Evolutionary conservation across 1,140 invertebrate species (phyloP).

Genomic region (Apis laboriosa): DNA sequence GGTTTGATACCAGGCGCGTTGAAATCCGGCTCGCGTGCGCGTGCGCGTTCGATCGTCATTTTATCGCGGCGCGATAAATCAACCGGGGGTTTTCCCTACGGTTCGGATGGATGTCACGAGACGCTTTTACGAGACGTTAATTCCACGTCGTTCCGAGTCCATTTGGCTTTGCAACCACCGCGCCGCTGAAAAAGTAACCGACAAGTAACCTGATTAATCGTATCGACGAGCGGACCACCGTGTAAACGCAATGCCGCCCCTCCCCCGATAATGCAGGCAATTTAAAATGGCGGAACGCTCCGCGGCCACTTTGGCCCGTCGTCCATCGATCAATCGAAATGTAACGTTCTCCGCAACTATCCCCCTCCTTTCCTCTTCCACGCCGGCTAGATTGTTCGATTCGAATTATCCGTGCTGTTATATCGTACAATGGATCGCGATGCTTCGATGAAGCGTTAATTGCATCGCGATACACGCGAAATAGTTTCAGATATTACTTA

Average conservation of each 20-base stretch:
- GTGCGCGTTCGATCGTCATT: not conserved
- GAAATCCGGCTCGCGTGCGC: conserved; percentile 4
- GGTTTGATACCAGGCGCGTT: not conserved
- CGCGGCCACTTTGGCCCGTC: not conserved
- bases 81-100: not conserved
- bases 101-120: not conserved
- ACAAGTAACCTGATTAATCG: conserved; percentile 23
- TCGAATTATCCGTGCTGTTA: not conserved
- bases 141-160: conserved; percentile 11
- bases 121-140: conserved; percentile 37
- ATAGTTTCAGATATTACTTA: conserved; percentile 23
- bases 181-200: not conserved
- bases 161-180: not conserved
- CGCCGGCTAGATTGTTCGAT: not conserved
- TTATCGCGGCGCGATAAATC: conserved; percentile 29
- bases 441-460: conserved; percentile 68
- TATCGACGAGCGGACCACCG: not conserved
- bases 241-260: conserved; percentile 16
- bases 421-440: conserved; percentile 26
- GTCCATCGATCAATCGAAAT: not conserved
- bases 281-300: conserved; percentile 4
- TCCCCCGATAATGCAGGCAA: conserved; percentile 11
- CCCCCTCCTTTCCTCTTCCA: not conserved
- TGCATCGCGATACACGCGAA: conserved; percentile 42
- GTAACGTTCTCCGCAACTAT: not conserved